Conservation (phyloP, 53 echinoderm and acorn worm genomes). For the Henricia sp. region DNA sequence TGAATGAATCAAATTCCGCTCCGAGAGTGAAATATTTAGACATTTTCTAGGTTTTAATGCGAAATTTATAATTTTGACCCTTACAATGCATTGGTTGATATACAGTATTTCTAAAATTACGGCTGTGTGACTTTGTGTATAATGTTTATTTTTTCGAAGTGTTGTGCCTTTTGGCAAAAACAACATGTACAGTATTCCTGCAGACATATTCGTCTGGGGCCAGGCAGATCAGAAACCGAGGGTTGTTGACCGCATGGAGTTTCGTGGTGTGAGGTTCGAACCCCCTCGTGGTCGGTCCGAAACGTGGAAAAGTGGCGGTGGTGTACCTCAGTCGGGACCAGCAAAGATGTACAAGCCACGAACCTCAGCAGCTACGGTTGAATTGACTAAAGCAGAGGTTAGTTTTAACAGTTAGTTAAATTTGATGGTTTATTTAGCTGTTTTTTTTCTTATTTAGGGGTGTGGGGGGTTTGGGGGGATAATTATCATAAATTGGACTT, state of each 20-base stretch:
- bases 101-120: not conserved
- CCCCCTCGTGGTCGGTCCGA: slow-evolving; percentile 25
- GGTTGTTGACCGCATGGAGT: slow-evolving; percentile 59
- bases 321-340: slow-evolving; percentile 4
- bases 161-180: slow-evolving; percentile 81
- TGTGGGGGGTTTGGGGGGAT: too few relatives aligned
- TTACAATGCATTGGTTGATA: not conserved
- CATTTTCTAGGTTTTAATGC: not conserved
- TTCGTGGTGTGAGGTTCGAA: slow-evolving; percentile 58
- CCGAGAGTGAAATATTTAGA: not conserved
- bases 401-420: not conserved
- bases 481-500: too few relatives aligned
- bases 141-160: slow-evolving; percentile 42
- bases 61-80: not conserved
- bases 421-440: not conserved
- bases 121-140: too few relatives aligned
- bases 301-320: not conserved
- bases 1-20: too few relatives aligned
- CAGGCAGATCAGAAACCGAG: slow-evolving; percentile 58
- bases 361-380: slow-evolving; percentile 65
- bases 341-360: slow-evolving; percentile 64
- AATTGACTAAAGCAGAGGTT: slow-evolving; percentile 84
- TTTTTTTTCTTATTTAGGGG: not conserved
- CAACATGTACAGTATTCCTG: slow-evolving; percentile 77
- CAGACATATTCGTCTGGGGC: slow-evolving; percentile 91